Conservation (phyloP, 2,113 vertebrate species). For the Heloderma charlesbogerti region DNA sequence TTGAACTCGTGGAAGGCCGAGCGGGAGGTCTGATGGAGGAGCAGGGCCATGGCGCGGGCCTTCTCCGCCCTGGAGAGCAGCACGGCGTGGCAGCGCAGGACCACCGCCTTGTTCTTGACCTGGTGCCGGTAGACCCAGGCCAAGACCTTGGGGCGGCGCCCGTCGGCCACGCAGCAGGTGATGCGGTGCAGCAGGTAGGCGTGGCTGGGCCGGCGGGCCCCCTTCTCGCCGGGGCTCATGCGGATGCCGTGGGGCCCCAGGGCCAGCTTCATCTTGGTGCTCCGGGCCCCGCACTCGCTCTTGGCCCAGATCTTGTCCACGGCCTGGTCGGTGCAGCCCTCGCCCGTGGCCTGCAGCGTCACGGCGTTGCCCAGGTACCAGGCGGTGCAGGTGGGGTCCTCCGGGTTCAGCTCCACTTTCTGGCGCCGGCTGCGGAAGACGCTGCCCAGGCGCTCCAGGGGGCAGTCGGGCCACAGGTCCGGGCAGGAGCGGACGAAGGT, state of each 20-base stretch:
- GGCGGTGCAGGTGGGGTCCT: slow-evolving; percentile 91
- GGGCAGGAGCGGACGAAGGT: slow-evolving; percentile 92
- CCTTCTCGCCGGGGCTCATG: slow-evolving; percentile 85
- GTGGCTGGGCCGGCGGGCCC: slow-evolving; percentile 83
- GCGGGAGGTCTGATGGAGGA: slow-evolving; percentile 86
- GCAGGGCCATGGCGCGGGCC: slow-evolving; percentile 84
- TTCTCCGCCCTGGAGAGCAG: slow-evolving; percentile 88
- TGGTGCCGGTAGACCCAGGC: slow-evolving; percentile 97
- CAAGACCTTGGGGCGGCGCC: slow-evolving; percentile 88
- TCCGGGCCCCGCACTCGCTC: slow-evolving; percentile 88
- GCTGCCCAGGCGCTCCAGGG: slow-evolving; percentile 86
- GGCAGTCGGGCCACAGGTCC: slow-evolving; percentile 88
- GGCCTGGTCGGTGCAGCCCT: slow-evolving; percentile 92
- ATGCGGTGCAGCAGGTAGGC: slow-evolving; percentile 93
- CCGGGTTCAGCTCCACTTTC: slow-evolving; percentile 93
- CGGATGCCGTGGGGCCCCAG: slow-evolving; percentile 89
- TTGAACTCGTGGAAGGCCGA: slow-evolving; percentile 94
- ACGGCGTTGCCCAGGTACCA: slow-evolving; percentile 96
- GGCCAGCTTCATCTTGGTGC: slow-evolving; percentile 90
- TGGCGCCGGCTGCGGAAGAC: slow-evolving; percentile 90
- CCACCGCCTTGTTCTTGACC: slow-evolving; percentile 96
- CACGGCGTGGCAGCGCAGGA: slow-evolving; percentile 94
- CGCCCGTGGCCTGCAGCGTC: slow-evolving; percentile 93
- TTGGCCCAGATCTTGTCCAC: slow-evolving; percentile 94
- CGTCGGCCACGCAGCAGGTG: slow-evolving; percentile 89